phyloP scores from a whole-genome alignment of 2,797 vertebrate species.

The Euphonia xanthogaster region DNA sequence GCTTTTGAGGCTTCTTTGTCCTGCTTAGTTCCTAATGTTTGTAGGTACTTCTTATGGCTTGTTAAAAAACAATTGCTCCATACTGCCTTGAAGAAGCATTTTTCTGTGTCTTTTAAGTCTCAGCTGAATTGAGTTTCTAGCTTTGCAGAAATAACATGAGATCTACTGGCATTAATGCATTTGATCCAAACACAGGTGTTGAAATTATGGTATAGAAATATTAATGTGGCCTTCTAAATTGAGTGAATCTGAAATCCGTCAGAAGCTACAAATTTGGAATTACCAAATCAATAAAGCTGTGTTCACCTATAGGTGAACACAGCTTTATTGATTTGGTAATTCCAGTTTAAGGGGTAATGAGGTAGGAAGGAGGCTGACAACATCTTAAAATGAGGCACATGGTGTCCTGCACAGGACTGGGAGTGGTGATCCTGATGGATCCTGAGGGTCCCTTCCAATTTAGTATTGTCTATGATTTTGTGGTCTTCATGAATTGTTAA shows the following conservation, averaged over 20 bases:
- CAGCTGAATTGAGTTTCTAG: background rate
- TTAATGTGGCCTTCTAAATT: background rate
- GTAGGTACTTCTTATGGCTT: background rate
- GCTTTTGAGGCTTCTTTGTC: background rate
- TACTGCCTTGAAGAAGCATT: background rate
- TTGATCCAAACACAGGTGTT: background rate
- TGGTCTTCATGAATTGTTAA: background rate
- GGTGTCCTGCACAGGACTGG: background rate
- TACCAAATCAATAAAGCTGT: no score
- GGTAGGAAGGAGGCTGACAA: background rate
- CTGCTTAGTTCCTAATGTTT: background rate
- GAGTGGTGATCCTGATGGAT: background rate
- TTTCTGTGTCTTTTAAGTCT: background rate
- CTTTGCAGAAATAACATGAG: background rate
- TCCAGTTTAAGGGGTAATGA: background rate
- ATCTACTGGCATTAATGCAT: background rate
- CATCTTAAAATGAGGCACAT: background rate
- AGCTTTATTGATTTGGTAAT: background rate
- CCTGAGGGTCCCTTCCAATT: background rate
- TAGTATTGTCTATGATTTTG: background rate
- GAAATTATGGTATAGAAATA: background rate
- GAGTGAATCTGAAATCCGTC: background rate
- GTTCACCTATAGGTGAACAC: rapidly evolving
- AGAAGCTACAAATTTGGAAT: background rate
- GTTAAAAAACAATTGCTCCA: background rate